Evolutionary conservation across 2,113 vertebrate species (phyloP).

Genomic region (Paralichthys olivaceus): DNA sequence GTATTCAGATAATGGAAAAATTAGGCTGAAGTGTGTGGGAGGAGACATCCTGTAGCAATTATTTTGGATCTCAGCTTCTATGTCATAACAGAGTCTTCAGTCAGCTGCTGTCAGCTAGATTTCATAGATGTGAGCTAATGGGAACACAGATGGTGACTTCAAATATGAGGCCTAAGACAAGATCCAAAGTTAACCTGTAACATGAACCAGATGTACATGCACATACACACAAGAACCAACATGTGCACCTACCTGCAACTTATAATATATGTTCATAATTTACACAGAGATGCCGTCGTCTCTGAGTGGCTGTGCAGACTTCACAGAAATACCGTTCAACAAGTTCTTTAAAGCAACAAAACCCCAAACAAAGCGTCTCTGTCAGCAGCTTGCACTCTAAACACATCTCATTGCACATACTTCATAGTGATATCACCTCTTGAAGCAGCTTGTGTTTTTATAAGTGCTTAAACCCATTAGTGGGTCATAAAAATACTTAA

Average conservation of each 20-base stretch:
- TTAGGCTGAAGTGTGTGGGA: slow-evolving; percentile 34
- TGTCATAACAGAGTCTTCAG: slow-evolving; percentile 22
- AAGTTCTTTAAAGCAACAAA: background rate
- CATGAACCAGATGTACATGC: slow-evolving; percentile 29
- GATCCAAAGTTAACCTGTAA: slow-evolving; percentile 1
- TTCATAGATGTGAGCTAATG: slow-evolving; percentile 53
- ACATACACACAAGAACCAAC: slow-evolving; percentile 2
- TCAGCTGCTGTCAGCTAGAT: slow-evolving; percentile 55
- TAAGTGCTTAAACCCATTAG: slow-evolving; percentile 5
- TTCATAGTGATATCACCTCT: slow-evolving; percentile 32
- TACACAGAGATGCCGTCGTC: background rate
- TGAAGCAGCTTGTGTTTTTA: slow-evolving; percentile 40
- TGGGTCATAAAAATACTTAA: slow-evolving; percentile 7
- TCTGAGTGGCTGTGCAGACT: background rate
- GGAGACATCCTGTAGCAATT: slow-evolving; percentile 39
- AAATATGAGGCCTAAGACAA: slow-evolving; percentile 19
- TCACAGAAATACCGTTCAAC: slow-evolving; percentile 3
- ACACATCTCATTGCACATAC: slow-evolving; percentile 31
- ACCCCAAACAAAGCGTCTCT: slow-evolving; percentile 7
- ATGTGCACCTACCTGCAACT: background rate
- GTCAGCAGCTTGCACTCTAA: slow-evolving; percentile 33
- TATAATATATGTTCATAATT: background rate
- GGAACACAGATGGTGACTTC: slow-evolving; percentile 56
- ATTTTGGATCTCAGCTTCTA: slow-evolving; percentile 26
- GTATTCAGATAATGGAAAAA: slow-evolving; percentile 41